Base-by-base conservation (phyloP, 2,888 invertebrate genomes). In the Pristionchus fissidentatus region DNA sequence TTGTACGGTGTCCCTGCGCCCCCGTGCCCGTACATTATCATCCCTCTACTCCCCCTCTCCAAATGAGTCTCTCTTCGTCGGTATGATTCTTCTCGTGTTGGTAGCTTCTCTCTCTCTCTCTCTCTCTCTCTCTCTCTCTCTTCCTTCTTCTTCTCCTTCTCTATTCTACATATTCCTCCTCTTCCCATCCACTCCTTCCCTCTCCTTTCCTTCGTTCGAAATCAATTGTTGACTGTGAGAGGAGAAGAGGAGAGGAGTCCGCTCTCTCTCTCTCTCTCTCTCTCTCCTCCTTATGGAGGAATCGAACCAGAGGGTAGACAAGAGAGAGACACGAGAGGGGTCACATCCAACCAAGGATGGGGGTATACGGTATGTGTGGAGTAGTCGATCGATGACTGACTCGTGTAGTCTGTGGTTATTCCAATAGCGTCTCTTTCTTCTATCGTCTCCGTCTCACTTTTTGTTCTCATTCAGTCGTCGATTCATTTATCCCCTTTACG, bases 191-290 rank as follows among this genome's bases (percentile, higher is more conserved):
- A 29, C 60, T 60, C 60, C n/a, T n/a, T 60, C 60, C 60, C 60
- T 60, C 60, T 32, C 32, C 60, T 60, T 60, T 55, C 55, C 60
- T 60, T 60, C 60, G 60, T 60, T 60, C 60, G 29, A 60, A 60
- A 60, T 60, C 60, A 60, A 60, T 60, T 60, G 60, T 60, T 60
- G 60, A 60, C 60, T 60, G 60, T 60, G 60, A 60, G 60, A 60
- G 60, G 55, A 55, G 55, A 60, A 60, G 29, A 60, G 60, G n/a
- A 60, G 60, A 60, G 60, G 60, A 60, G 60, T 60, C 60, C 60
- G 32, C 60, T 60, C 60, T 60, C 32, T 32, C 60, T n/a, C 60
- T 60, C 60, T n/a, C n/a, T n/a, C n/a, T n/a, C n/a, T n/a, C n/a
- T n/a, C n/a, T n/a, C 60, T 60, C 32, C 60, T 60, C 32, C 60